phyloP scores from a whole-genome alignment of 1,140 invertebrate species.

The Brachionus rubens region DNA sequence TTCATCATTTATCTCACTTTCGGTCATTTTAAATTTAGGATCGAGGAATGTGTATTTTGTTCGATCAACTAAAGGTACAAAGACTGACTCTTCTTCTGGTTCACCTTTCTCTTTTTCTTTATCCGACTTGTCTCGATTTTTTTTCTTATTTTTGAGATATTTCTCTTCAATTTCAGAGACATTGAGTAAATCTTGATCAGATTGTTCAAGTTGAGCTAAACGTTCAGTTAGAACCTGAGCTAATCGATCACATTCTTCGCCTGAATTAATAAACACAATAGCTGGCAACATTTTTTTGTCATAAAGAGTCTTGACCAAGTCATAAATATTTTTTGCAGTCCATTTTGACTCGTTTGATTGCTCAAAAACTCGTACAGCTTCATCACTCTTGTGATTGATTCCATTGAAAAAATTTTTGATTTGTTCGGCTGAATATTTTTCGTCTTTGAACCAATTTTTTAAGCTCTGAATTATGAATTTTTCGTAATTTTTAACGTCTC shows the following conservation, averaged over 20 bases:
- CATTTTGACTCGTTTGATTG: too few species aligned
- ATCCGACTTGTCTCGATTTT: not conserved
- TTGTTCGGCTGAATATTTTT: too few species aligned
- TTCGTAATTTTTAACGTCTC: constrained; percentile 8
- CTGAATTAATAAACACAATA: constrained; percentile 2
- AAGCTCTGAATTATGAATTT: not conserved
- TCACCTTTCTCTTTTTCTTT: not conserved
- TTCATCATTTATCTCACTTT: not conserved
- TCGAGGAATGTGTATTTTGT: not conserved
- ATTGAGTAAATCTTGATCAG: not conserved
- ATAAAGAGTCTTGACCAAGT: not conserved
- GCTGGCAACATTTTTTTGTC: not conserved
- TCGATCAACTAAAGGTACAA: not conserved
- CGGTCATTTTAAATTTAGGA: not conserved
- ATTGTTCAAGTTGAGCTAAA: not conserved
- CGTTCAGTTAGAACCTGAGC: not conserved
- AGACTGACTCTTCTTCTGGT: not conserved
- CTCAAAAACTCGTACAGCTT: too few species aligned
- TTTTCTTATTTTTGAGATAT: not conserved
- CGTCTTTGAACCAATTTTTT: not conserved
- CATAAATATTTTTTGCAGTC: not conserved
- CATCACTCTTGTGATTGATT: too few species aligned
- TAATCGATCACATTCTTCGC: not conserved
- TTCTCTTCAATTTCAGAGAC: not conserved
- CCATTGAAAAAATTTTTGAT: too few species aligned